Evolutionary conservation across 2,113 vertebrate genomes (phyloP), one percentile per base, ranked within the genome.

Genomic region (Elephas maximus): DNA sequence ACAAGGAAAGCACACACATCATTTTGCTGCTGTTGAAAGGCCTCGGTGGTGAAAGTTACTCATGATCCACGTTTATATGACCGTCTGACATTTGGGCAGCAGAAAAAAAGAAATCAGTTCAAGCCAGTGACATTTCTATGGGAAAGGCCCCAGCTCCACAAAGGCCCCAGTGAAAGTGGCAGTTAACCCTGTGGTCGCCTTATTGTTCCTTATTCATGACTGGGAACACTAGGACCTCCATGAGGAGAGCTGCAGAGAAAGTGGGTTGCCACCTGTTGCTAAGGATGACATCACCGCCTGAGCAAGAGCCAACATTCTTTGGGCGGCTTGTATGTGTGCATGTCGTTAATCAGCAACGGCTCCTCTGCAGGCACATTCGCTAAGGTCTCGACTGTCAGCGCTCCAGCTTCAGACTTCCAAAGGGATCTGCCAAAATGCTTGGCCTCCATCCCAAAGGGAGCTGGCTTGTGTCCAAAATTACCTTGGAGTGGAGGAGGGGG

Each of bases 201-300:
- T 3, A 98, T 97, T 98, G 98, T 98, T 97, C 96, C 90, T 96
- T 10, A 94, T 97, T 97, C 95, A 84, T 0, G 45, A 30, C 57
- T 5, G 15, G 91, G 97, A 92, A 94, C 41, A 84, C 5, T 0
- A 0, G 80, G 96, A 95, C 95, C 77, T 79, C 85, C 44, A 11
- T 9, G 15, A 93, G 63, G 69, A 79, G 37, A 45, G 1, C 93
- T 95, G 97, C 83, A 60, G 86, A 95, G 93, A 96, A 97, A 92
- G 88, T 73, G 94, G 93, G 96, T 88, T 94, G 94, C 98, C 98
- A 97, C 98, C 98, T 98, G 98, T 98, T 98, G 98, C 98, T 94
- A 95, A 82, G 98, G 97, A 97, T 99, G 98, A 98, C 98, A 98
- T 99, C 98, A 98, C 60, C 57, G 0, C 5, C 45, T 37, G 79